Evolutionary conservation across 2,113 vertebrate genomes (phyloP).

Genomic region (Procavia capensis): DNA sequence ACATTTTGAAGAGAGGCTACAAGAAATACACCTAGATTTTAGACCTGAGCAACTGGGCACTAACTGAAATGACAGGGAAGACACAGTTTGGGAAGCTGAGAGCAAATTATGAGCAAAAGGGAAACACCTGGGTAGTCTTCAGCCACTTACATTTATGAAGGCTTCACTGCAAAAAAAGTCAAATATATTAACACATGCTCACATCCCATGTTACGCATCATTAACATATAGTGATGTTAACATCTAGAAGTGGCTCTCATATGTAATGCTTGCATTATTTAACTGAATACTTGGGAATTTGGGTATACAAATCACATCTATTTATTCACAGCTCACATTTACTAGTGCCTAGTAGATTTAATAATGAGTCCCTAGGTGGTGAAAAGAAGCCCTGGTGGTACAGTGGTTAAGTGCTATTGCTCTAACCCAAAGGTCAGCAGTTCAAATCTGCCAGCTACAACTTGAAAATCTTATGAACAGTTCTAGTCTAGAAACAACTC

Average conservation of each 20-base stretch:
- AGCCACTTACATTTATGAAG: not conserved
- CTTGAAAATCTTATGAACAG: too few relatives aligned
- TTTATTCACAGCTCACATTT: not conserved
- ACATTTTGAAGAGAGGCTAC: not conserved
- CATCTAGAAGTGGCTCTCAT: not conserved
- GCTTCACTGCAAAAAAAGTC: not conserved
- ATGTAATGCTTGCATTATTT: not conserved
- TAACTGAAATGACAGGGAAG: not conserved
- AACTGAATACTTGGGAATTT: not conserved
- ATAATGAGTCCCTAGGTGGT: not conserved
- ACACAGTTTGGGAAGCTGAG: not conserved
- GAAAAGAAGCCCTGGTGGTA: too few relatives aligned
- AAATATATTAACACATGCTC: not conserved
- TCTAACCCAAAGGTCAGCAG: too few relatives aligned
- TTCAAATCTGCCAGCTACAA: too few relatives aligned
- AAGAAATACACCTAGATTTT: not conserved
- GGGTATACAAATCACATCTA: not conserved
- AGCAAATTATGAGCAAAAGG: not conserved
- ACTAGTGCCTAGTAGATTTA: not conserved
- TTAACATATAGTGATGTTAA: not conserved
- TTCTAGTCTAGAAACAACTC: too few relatives aligned
- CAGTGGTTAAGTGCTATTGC: too few relatives aligned
- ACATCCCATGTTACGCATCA: not conserved
- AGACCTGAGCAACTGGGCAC: not conserved
- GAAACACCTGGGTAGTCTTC: not conserved